A percentile compares a stretch with the other conserved stretches of the same genome.
Conservation (phyloP, 2,113 vertebrate genomes). For the Pristiophorus japonicus region DNA sequence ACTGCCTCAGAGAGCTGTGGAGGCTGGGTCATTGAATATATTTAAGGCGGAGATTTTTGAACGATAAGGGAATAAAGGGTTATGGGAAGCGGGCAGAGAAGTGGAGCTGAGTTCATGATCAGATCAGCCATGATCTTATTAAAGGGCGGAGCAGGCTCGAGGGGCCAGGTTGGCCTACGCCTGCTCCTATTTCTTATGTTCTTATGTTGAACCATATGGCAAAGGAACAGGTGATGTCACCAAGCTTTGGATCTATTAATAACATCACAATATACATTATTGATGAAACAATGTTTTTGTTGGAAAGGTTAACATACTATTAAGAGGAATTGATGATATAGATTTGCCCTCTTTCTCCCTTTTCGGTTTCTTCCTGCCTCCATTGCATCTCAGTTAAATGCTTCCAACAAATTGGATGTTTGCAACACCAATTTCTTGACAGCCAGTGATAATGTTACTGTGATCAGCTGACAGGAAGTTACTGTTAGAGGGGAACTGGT, state of each 20-base stretch:
- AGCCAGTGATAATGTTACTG: background rate
- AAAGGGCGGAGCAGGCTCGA: too few relatives aligned
- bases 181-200: too few relatives aligned
- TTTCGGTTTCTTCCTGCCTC: too few relatives aligned
- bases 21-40: too few relatives aligned
- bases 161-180: too few relatives aligned
- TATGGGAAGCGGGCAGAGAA: too few relatives aligned
- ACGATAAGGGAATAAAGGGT: too few relatives aligned
- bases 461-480: background rate
- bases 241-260: background rate
- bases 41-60: too few relatives aligned
- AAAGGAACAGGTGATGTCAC: background rate
- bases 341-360: background rate
- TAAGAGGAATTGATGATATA: background rate
- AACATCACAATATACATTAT: background rate
- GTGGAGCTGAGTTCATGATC: too few relatives aligned
- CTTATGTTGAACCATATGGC: background rate
- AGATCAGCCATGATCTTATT: too few relatives aligned
- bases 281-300: background rate
- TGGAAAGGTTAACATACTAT: background rate
- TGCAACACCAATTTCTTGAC: background rate
- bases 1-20: too few relatives aligned
- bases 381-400: background rate
- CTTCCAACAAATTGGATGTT: background rate
- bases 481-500: background rate